These are phyloP conservation scores for Empidonax alnorum DNA, from an alignment of 2,113 vertebrate genomes.

Conservation along the genomic window DNA sequence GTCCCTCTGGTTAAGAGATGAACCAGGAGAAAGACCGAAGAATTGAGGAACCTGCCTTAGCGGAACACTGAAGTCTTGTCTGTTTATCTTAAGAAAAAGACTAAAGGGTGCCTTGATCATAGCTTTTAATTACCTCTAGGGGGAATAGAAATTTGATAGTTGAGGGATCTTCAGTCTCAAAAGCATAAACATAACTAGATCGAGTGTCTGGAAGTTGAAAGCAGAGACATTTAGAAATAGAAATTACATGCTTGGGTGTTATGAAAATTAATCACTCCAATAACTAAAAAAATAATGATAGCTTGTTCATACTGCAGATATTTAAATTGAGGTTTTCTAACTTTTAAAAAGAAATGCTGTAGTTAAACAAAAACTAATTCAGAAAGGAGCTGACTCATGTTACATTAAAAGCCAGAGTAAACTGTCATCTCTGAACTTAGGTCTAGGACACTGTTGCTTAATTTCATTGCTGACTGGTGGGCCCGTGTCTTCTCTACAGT, in stretches of 20 bases:
- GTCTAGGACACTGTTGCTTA: background rate
- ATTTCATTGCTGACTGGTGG: background rate
- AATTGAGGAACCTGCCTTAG: background rate
- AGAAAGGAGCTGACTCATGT: background rate
- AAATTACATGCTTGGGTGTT: background rate
- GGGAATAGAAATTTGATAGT: background rate
- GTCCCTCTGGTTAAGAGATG: background rate
- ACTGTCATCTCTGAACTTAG: background rate
- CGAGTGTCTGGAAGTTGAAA: background rate
- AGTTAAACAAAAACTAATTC: background rate
- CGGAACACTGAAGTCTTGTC: background rate
- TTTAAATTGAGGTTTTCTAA: background rate
- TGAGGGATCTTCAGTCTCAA: background rate
- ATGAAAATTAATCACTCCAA: background rate
- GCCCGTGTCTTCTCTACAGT: background rate
- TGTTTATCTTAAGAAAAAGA: background rate
- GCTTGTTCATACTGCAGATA: background rate
- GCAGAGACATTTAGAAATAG: background rate
- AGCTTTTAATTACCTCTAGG: background rate
- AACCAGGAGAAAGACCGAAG: background rate
- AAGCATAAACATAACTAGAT: conserved; percentile 6
- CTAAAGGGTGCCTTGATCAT: background rate
- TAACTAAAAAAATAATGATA: background rate
- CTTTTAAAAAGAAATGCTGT: background rate
- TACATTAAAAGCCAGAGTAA: background rate